phyloP scores from a whole-genome alignment of 2,888 invertebrate genomes.

The Amblyjoppa fuscipennis region DNA sequence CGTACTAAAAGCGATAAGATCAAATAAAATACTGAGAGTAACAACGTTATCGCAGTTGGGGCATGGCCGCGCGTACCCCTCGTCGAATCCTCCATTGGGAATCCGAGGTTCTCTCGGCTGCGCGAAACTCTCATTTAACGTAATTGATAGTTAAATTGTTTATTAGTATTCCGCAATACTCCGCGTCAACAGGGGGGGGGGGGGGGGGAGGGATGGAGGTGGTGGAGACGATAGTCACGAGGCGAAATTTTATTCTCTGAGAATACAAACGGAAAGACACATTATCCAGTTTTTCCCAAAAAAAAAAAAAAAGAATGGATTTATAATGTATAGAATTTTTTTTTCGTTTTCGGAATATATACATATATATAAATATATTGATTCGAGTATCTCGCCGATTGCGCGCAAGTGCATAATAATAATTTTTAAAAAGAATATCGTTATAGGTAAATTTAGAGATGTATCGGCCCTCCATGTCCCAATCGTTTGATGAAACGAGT shows the following conservation, averaged over 20 bases:
- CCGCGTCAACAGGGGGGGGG: conserved; percentile 69
- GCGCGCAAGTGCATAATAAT: conserved; percentile 60
- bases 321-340: conserved; percentile 20
- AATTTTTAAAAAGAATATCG: conserved; percentile 44
- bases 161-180: conserved; percentile 76
- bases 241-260: conserved; percentile 12
- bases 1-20: conserved; percentile 31
- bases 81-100: conserved; percentile 27
- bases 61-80: conserved; percentile 1
- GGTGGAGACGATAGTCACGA: conserved; percentile 23
- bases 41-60: conserved; percentile 34
- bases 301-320: conserved; percentile 30
- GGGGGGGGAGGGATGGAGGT: not conserved
- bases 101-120: conserved; percentile 1
- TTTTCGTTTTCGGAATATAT: not conserved
- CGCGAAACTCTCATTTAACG: conserved; percentile 31
- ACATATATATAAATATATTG: conserved; percentile 14
- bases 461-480: conserved; percentile 35
- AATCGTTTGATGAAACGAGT: conserved; percentile 9
- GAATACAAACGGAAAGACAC: conserved; percentile 28
- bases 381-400: conserved; percentile 52
- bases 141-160: conserved; percentile 55
- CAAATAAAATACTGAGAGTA: conserved; percentile 38
- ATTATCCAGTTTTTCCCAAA: conserved; percentile 40
- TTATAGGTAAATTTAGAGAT: conserved; percentile 59